These are phyloP conservation scores for Stomorhina lunata DNA, from an alignment of 2,888 invertebrate species.

Conservation along the genomic window DNA sequence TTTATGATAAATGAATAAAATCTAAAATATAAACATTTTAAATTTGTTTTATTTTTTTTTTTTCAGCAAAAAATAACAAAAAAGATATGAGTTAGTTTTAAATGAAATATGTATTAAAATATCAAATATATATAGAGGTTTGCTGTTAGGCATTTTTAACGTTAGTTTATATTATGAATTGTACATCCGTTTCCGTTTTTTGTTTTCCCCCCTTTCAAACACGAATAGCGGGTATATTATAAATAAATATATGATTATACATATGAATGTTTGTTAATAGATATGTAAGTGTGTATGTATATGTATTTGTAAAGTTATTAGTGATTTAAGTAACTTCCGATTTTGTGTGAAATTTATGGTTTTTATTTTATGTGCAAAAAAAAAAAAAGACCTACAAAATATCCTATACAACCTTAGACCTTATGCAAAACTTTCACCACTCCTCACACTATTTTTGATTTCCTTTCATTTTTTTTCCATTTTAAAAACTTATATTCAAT, in stretches of 20 bases:
- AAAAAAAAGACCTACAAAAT: conserved; percentile 1
- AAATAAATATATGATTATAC: background rate
- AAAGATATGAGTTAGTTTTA: conserved; percentile 27
- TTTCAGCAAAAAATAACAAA: conserved; percentile 1
- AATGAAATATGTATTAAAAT: too few relatives aligned
- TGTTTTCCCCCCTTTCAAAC: conserved; percentile 37
- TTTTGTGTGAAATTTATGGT: conserved; percentile 65
- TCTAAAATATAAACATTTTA: conserved; percentile 52
- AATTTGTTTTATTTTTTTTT: background rate
- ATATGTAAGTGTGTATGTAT: background rate
- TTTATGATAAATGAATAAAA: conserved; percentile 62
- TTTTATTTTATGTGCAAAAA: conserved; percentile 25
- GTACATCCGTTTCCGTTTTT: conserved; percentile 64
- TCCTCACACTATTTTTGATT: background rate
- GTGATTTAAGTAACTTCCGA: conserved; percentile 66
- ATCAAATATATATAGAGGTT: too few relatives aligned
- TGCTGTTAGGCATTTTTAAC: conserved; percentile 49
- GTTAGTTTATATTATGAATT: conserved; percentile 62
- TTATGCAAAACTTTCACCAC: background rate
- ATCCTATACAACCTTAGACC: background rate
- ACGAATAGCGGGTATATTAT: background rate
- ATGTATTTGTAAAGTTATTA: conserved; percentile 57
- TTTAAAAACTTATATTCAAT: conserved; percentile 26
- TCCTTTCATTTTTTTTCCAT: background rate
- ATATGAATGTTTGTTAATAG: too few relatives aligned